These are phyloP conservation scores for Sebastes taczanowskii DNA, from an alignment of 2,797 vertebrate species.

Conservation along the genomic window DNA sequence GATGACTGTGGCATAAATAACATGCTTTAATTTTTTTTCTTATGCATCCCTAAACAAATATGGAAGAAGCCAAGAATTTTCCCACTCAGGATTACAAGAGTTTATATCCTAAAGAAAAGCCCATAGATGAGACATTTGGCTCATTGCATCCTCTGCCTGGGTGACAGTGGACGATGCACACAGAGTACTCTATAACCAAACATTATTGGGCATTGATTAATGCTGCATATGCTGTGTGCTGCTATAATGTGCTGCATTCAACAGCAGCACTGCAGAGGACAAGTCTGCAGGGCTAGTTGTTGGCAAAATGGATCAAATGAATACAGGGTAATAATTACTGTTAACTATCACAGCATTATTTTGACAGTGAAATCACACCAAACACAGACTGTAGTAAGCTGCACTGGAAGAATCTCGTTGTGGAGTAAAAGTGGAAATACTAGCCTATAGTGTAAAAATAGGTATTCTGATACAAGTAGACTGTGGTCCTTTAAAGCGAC, in stretches of 20 bases:
- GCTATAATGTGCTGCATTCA: conserved; percentile 19
- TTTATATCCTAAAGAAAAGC: neutral
- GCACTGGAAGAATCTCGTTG: too few species aligned
- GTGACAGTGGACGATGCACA: neutral
- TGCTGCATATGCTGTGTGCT: neutral
- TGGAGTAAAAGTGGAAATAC: too few species aligned
- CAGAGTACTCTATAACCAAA: neutral
- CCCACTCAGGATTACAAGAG: neutral
- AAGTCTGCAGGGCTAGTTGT: neutral
- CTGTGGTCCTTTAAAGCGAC: too few species aligned
- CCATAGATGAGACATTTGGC: neutral
- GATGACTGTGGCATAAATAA: neutral
- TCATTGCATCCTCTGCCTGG: neutral
- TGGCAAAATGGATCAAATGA: neutral
- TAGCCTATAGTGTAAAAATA: too few species aligned
- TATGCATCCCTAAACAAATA: neutral
- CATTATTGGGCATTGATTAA: conserved; percentile 22
- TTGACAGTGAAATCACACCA: too few species aligned
- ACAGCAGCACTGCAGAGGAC: neutral
- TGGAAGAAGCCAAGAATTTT: neutral
- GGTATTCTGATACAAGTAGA: too few species aligned
- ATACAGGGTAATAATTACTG: neutral
- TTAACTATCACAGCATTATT: neutral
- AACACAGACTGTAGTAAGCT: too few species aligned
- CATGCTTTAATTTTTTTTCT: neutral